These are phyloP conservation scores for Erannis defoliaria DNA, from an alignment of 2,888 invertebrate species.

Conservation along the genomic window DNA sequence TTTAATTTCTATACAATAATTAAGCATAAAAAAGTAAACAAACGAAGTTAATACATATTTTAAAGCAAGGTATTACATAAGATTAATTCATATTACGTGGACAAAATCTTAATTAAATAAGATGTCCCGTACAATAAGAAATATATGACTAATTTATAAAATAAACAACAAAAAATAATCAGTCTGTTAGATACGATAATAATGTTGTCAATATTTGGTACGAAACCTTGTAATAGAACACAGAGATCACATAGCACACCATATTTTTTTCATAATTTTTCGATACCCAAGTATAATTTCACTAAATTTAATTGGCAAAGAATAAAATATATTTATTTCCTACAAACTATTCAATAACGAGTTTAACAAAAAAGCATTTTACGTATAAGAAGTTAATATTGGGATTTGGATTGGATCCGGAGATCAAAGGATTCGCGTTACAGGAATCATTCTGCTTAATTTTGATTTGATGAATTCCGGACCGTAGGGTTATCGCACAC, in stretches of 20 bases:
- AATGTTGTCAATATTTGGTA: constrained; percentile 47
- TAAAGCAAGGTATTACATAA: constrained; percentile 9
- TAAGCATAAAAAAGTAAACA: neutral
- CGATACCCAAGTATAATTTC: constrained; percentile 5
- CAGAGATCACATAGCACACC: constrained; percentile 38
- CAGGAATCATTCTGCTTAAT: neutral
- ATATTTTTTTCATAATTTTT: constrained; percentile 8
- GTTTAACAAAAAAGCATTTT: constrained; percentile 14
- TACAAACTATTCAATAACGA: constrained; percentile 14
- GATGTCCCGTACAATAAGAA: constrained; percentile 25
- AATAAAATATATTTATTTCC: constrained; percentile 12
- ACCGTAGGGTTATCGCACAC: neutral
- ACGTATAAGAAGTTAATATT: no score
- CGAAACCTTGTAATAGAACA: constrained; percentile 30
- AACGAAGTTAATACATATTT: constrained; percentile 17
- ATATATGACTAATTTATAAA: constrained; percentile 23
- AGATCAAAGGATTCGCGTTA: no score
- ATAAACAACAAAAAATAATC: constrained; percentile 40
- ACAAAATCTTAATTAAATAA: constrained; percentile 27
- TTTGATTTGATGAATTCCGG: neutral
- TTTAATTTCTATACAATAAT: constrained; percentile 20
- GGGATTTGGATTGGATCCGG: no score
- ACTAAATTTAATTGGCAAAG: constrained; percentile 23
- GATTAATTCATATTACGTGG: constrained; percentile 13
- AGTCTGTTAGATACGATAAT: constrained; percentile 43